A percentile compares a stretch with the other conserved stretches of the same genome.
Conservation (phyloP, 1,140 invertebrate genomes). For the Drosophila kurseongensis region DNA sequence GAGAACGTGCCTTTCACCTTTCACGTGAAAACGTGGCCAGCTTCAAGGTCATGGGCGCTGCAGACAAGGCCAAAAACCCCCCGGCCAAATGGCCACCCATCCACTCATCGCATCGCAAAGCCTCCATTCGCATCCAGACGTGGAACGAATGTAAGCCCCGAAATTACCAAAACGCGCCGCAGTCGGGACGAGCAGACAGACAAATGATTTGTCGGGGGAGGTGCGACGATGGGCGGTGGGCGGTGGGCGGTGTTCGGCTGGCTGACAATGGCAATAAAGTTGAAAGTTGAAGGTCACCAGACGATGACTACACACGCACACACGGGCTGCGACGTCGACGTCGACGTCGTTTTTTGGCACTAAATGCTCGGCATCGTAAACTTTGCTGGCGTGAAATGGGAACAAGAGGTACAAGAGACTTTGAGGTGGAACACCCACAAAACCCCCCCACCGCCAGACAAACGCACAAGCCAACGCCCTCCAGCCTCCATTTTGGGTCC, state of each 20-base stretch:
- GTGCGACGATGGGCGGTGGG: neutral
- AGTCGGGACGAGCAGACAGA: slow-evolving; percentile 42
- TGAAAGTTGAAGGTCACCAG: slow-evolving; percentile 84
- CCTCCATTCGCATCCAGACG: slow-evolving; percentile 8
- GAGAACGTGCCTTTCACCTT: slow-evolving; percentile 78
- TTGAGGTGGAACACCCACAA: slow-evolving; percentile 30
- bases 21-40: slow-evolving; percentile 75
- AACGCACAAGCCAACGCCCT: slow-evolving; percentile 60
- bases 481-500: slow-evolving; percentile 32
- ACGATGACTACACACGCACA: slow-evolving; percentile 49
- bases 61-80: slow-evolving; percentile 53
- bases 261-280: slow-evolving; percentile 82
- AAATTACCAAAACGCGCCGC: slow-evolving; percentile 75
- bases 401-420: slow-evolving; percentile 38
- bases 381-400: neutral
- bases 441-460: slow-evolving; percentile 1
- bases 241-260: slow-evolving; percentile 12
- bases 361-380: slow-evolving; percentile 30
- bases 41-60: slow-evolving; percentile 69
- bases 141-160: slow-evolving; percentile 55
- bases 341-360: slow-evolving; percentile 74
- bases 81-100: neutral
- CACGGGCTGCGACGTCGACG: slow-evolving; percentile 14
- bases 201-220: neutral
- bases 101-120: neutral